phyloP scores from a whole-genome alignment of 2,113 vertebrate species.

The Dascyllus trimaculatus region DNA sequence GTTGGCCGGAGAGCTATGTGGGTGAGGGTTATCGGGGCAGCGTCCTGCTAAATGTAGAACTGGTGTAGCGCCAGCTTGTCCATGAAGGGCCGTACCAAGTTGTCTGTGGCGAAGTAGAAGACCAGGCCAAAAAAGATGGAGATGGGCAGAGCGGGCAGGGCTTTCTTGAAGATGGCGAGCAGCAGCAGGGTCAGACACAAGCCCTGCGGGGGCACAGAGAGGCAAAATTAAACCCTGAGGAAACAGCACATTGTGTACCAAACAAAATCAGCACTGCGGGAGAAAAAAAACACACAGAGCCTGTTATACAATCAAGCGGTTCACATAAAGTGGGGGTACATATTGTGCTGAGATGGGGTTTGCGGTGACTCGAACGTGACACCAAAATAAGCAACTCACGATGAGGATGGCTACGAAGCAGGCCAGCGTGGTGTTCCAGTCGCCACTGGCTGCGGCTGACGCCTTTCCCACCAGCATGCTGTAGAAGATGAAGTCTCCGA shows the following conservation, averaged over 20 bases:
- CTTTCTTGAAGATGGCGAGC: conserved; percentile 99
- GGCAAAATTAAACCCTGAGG: conserved; percentile 22
- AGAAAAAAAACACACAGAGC: neutral
- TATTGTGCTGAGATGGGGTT: conserved; percentile 7
- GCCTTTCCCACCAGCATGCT: conserved; percentile 99
- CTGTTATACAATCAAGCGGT: conserved; percentile 30
- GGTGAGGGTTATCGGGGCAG: conserved; percentile 38
- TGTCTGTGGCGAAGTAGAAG: conserved; percentile 99
- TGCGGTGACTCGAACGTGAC: conserved; percentile 2
- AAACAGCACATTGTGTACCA: conserved; percentile 23
- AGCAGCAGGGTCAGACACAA: conserved; percentile 97
- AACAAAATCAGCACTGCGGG: conserved; percentile 20
- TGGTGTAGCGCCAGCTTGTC: conserved; percentile 96
- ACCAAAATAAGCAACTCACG: conserved; percentile 83
- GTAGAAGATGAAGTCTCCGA: conserved; percentile 99
- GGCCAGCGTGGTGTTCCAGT: conserved; percentile 99
- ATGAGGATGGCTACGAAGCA: conserved; percentile 99
- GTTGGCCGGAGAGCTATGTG: conserved; percentile 51
- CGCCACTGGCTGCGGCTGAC: conserved; percentile 96
- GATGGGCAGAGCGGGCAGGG: conserved; percentile 97
- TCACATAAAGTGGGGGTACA: neutral
- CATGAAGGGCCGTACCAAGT: conserved; percentile 97
- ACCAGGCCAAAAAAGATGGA: conserved; percentile 98
- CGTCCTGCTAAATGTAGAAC: conserved; percentile 94
- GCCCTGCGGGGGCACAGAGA: conserved; percentile 84